phyloP scores from a whole-genome alignment of 2,888 invertebrate species.

The Eupithecia vulgata region DNA sequence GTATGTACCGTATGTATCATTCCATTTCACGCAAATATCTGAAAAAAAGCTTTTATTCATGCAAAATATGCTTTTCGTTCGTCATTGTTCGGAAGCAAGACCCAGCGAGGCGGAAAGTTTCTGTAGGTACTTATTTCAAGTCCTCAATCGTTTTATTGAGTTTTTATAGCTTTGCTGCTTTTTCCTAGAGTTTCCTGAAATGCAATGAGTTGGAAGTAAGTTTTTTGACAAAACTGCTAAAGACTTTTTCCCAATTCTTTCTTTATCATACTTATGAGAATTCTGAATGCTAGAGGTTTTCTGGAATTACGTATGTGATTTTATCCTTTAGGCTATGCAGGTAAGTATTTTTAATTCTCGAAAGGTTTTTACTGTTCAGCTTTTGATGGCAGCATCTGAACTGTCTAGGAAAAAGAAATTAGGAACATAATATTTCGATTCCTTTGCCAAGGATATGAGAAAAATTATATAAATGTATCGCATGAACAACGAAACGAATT shows the following conservation, averaged over 20 bases:
- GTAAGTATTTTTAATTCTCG: too few species aligned
- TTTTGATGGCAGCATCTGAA: neutral
- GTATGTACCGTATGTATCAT: slow-evolving; percentile 45
- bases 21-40: slow-evolving; percentile 48
- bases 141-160: slow-evolving; percentile 14
- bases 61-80: slow-evolving; percentile 59
- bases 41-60: slow-evolving; percentile 58
- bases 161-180: slow-evolving; percentile 12
- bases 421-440: neutral
- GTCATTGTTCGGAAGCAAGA: slow-evolving; percentile 54
- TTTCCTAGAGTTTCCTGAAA: slow-evolving; percentile 8
- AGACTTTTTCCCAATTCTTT: neutral
- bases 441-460: neutral
- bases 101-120: slow-evolving; percentile 39
- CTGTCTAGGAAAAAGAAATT: neutral
- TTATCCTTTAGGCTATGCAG: neutral
- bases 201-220: slow-evolving; percentile 13
- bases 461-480: too few species aligned
- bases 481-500: neutral
- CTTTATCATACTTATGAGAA: neutral
- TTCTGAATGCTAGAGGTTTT: too few species aligned
- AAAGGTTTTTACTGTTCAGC: neutral
- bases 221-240: neutral
- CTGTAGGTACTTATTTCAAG: slow-evolving; percentile 15
- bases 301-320: too few species aligned